Percentiles rank a stretch among this genome's conserved stretches.
Evolutionary conservation across 2,888 invertebrate genomes (phyloP).

Genomic region (Anticlea derivata): DNA sequence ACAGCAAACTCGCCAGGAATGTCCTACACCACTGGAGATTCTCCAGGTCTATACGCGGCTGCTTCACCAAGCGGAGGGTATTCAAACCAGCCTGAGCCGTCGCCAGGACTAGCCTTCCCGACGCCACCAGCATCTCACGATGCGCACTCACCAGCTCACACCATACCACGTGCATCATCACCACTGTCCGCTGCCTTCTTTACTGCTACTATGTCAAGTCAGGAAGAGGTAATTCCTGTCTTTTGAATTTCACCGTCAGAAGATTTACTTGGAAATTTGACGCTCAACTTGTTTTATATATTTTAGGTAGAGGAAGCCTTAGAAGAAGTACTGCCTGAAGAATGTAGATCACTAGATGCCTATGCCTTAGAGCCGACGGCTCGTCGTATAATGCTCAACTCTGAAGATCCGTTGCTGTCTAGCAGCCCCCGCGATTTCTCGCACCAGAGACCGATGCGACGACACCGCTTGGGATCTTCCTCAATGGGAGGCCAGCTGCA

Average conservation of each 20-base stretch:
- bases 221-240: constrained; percentile 85
- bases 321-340: constrained; percentile 92
- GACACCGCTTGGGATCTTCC: constrained; percentile 56
- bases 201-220: constrained; percentile 92
- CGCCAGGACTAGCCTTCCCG: constrained; percentile 91
- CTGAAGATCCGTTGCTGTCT: constrained; percentile 92
- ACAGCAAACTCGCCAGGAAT: constrained; percentile 85
- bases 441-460: constrained; percentile 64
- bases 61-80: constrained; percentile 72
- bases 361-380: constrained; percentile 87
- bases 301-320: constrained; percentile 90
- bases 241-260: neutral
- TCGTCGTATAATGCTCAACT: constrained; percentile 94
- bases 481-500: constrained; percentile 56
- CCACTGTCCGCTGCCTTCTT: constrained; percentile 93
- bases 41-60: constrained; percentile 70
- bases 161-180: constrained; percentile 89
- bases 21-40: constrained; percentile 89
- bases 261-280: neutral
- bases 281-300: constrained; percentile 15
- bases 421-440: constrained; percentile 92
- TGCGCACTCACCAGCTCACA: constrained; percentile 86
- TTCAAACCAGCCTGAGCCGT: constrained; percentile 74
- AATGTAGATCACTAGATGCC: constrained; percentile 86
- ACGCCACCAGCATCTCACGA: constrained; percentile 95